Evolutionary conservation across 2,797 vertebrate species (phyloP), one percentile per base, ranked within the genome.

Genomic region (Streptopelia turtur): DNA sequence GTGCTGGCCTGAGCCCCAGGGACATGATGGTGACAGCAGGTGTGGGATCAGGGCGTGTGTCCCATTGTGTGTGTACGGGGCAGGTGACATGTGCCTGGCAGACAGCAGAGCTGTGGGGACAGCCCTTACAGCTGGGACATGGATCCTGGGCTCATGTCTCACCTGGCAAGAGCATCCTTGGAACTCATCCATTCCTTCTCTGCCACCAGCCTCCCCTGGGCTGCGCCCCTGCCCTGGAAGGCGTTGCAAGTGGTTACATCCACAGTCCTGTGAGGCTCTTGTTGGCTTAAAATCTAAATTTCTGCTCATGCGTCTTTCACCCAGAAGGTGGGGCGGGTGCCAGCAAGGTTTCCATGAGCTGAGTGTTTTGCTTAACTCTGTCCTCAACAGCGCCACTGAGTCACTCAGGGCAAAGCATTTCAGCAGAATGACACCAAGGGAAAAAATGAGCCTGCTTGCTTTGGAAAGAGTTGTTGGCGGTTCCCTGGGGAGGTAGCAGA

Each of bases 391-490:
- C 0, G 0, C 37, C 0, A 9, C 65, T 0, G 60, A 66, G 68
- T 86, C 85, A 81, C 71, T n/a, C 69, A 41, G 53, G 37, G 49
- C 57, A 72, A 57, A 81, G 45, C 16, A 11, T 78, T 95, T 91
- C 59, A 35, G 55, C 47, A n/a, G 79, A 81, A 81, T 95, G 93
- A 95, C 82, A 91, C 76, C 72, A 52, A 10, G 39, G 93, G 87
- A 91, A 94, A 93, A 93, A 90, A 94, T 97, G 87, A 95, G 61
- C 33, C 43, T 61, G 80, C 74, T 81, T 88, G 72, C 47, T 94
- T 95, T 96, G 76, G 82, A 95, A 95, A 81, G 43, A 47, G 31
- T 72, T 83, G 72, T 18, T 91, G 83, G 85, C 70, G 93, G n/a
- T 78, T 94, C 85, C 77, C 65, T 21, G 53, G 1, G 4, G 71